These are phyloP conservation scores for Ptilorrhoa leucosticta DNA, from an alignment of 2,113 vertebrate genomes.

Conservation along the genomic window DNA sequence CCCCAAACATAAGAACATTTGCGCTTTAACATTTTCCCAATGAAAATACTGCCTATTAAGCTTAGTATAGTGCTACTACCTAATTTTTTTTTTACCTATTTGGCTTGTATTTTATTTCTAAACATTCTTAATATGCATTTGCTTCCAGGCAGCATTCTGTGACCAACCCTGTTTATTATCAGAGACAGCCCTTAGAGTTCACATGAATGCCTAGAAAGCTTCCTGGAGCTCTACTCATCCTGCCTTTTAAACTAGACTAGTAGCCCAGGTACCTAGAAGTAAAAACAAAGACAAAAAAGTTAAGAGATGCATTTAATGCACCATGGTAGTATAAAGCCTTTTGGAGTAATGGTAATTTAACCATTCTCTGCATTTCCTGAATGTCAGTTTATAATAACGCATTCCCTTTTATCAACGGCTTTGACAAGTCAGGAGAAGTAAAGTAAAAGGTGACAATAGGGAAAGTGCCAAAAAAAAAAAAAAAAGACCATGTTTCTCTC, in stretches of 20 bases:
- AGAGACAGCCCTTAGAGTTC: background rate
- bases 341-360: background rate
- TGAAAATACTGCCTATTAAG: background rate
- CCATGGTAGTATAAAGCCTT: constrained; percentile 12
- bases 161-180: background rate
- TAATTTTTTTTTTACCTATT: background rate
- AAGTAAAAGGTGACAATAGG: background rate
- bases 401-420: constrained; percentile 19
- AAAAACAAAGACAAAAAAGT: background rate
- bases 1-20: background rate
- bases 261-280: background rate
- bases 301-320: constrained; percentile 60
- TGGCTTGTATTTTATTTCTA: background rate
- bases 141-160: background rate
- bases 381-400: constrained; percentile 28
- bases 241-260: constrained; percentile 8
- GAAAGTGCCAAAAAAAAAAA: background rate
- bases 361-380: constrained; percentile 28
- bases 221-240: background rate
- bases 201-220: background rate
- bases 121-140: background rate
- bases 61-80: background rate
- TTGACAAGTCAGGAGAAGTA: background rate
- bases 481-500: background rate
- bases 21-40: background rate